These are phyloP conservation scores for Diadumene lineata DNA, from an alignment of 92 coral and sea anemone species.

Conservation along the genomic window DNA sequence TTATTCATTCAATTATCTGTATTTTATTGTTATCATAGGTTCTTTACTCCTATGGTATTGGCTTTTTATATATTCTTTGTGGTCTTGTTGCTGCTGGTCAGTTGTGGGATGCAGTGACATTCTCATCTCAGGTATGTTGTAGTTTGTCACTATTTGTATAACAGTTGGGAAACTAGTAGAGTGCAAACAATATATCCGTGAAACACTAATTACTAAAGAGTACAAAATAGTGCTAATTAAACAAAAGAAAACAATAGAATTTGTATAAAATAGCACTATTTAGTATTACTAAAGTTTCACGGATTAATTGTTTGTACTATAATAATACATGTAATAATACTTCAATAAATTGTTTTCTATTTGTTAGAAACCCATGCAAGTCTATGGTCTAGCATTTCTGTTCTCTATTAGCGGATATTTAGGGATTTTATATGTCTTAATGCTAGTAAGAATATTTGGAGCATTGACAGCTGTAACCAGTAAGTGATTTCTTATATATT, in stretches of 20 bases:
- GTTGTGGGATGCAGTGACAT: conserved; percentile 78
- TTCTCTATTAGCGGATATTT: conserved; percentile 94
- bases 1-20: too few species aligned
- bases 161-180: too few species aligned
- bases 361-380: conserved; percentile 75
- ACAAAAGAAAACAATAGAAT: too few species aligned
- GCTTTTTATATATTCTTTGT: conserved; percentile 87
- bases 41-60: conserved; percentile 94
- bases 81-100: conserved; percentile 83
- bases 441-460: conserved; percentile 87
- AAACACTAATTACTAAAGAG: too few species aligned
- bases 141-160: too few species aligned
- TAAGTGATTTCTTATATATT: conserved; percentile 37
- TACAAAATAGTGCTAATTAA: too few species aligned
- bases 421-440: conserved; percentile 87
- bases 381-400: conserved; percentile 88
- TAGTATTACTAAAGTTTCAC: background rate
- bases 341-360: background rate
- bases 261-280: too few species aligned
- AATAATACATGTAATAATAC: background rate
- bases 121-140: conserved; percentile 90
- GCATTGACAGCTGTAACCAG: conserved; percentile 96
- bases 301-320: too few species aligned
- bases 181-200: too few species aligned
- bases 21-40: conserved; percentile 49